A percentile compares a stretch with the other conserved stretches of the same genome.
phyloP scores from a whole-genome alignment of 2,888 invertebrate genomes.

The Tachystola acroxantha region DNA sequence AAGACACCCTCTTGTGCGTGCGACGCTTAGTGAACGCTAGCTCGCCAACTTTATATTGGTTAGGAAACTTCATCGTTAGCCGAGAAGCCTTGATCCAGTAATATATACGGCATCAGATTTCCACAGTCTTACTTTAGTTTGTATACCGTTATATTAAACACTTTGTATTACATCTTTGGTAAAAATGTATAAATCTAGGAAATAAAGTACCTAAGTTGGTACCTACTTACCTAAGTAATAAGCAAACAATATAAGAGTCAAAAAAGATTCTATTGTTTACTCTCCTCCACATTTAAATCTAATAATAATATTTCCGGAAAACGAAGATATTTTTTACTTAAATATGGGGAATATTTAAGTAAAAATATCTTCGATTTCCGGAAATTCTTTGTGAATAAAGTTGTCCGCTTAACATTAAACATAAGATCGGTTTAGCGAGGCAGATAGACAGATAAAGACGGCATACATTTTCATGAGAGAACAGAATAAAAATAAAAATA shows the following conservation, averaged over 20 bases:
- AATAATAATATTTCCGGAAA: constrained; percentile 39
- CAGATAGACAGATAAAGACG: constrained; percentile 62
- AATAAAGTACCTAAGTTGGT: no score
- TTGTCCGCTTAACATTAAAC: constrained; percentile 61
- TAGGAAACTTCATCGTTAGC: constrained; percentile 59
- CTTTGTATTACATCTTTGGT: no score
- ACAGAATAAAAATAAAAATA: constrained; percentile 51
- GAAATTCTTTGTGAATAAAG: constrained; percentile 53
- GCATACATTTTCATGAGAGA: constrained; percentile 62
- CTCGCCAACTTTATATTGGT: constrained; percentile 71
- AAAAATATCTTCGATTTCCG: no score
- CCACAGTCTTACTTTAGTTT: constrained; percentile 16
- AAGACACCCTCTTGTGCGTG: constrained; percentile 72
- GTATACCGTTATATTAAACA: no score
- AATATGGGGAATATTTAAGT: no score
- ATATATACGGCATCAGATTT: constrained; percentile 31
- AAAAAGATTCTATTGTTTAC: constrained; percentile 27
- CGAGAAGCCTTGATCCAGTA: constrained; percentile 39
- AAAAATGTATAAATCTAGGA: no score
- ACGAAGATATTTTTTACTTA: constrained; percentile 38
- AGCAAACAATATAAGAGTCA: background rate
- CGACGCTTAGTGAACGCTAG: constrained; percentile 58
- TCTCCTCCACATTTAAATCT: constrained; percentile 38
- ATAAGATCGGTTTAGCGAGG: constrained; percentile 61
- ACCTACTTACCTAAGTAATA: no score